phyloP scores from a whole-genome alignment of 2,888 invertebrate genomes.

The Sepiola atlantica region DNA sequence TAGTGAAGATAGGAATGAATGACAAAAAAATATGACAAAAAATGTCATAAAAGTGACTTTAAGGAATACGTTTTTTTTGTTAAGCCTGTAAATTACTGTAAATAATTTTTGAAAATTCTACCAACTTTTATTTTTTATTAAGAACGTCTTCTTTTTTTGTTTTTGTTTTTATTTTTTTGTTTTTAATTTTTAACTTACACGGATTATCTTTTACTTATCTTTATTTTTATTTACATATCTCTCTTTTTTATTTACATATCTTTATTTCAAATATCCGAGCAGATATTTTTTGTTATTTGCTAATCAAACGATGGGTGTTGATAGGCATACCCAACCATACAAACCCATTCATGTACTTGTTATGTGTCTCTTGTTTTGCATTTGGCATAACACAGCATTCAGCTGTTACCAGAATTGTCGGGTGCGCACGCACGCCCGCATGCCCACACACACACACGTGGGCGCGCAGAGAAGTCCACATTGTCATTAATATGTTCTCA shows the following conservation, averaged over 20 bases:
- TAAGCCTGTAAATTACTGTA: background rate
- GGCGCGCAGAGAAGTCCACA: background rate
- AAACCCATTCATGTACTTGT: background rate
- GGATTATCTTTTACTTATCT: background rate
- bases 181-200: background rate
- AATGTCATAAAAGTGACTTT: too few species aligned
- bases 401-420: background rate
- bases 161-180: too few species aligned
- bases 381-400: background rate
- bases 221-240: too few species aligned
- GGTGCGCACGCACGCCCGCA: background rate
- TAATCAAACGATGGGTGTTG: background rate
- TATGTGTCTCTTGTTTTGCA: background rate
- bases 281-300: background rate
- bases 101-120: background rate
- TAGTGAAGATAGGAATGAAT: too few species aligned
- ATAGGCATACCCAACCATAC: background rate
- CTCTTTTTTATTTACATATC: too few species aligned
- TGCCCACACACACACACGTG: background rate
- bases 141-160: background rate
- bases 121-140: background rate
- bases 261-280: background rate
- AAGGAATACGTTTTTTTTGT: too few species aligned
- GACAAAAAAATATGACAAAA: too few species aligned
- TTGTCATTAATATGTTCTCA: conserved; percentile 1